Conservation (phyloP, 2,113 vertebrate genomes). For the Sclerurus mexicanus region DNA sequence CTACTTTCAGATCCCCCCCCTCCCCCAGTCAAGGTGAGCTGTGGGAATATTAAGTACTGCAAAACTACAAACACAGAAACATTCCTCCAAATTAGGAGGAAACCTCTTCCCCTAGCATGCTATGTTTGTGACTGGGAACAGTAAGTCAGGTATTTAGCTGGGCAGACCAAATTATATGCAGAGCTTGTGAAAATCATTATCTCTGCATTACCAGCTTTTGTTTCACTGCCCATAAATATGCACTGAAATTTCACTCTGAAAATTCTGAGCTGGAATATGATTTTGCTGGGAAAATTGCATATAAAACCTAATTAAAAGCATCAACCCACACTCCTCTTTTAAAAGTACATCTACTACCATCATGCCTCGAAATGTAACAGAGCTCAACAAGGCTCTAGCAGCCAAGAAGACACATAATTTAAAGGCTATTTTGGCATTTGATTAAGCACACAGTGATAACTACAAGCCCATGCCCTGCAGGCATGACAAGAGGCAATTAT, state of each 20-base stretch:
- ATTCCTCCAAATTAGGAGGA: background rate
- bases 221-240: background rate
- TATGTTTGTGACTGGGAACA: background rate
- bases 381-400: constrained; percentile 52
- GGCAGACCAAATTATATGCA: background rate
- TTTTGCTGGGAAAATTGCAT: constrained; percentile 45
- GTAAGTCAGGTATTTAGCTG: background rate
- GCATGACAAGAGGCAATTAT: constrained; percentile 54
- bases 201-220: constrained; percentile 20
- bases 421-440: constrained; percentile 55
- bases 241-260: constrained; percentile 1
- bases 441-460: constrained; percentile 51
- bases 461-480: constrained; percentile 50
- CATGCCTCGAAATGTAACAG: constrained; percentile 6
- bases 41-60: background rate
- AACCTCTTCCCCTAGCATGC: background rate
- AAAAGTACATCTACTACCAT: constrained; percentile 53
- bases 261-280: constrained; percentile 37
- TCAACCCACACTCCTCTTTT: constrained; percentile 48
- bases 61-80: background rate
- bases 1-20: background rate
- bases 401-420: constrained; percentile 35
- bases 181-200: constrained; percentile 24
- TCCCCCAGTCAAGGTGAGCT: background rate
- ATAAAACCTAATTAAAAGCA: constrained; percentile 52